Percentiles rank a stretch among this genome's conserved stretches.
Conservation (phyloP, 1,140 invertebrate species). For the Lepidurus couesii region DNA sequence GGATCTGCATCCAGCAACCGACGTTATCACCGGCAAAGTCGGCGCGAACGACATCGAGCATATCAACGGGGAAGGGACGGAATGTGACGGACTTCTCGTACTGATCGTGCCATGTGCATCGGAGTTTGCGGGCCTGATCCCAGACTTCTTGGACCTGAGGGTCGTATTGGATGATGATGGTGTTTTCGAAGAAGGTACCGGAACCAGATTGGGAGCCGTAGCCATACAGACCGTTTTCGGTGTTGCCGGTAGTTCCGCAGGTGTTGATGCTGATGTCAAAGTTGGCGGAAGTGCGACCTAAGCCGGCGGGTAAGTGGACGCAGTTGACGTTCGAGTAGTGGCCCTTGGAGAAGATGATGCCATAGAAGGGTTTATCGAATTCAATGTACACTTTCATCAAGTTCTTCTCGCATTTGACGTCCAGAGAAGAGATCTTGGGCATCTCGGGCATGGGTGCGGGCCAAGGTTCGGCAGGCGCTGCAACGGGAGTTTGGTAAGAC, state of each 20-base stretch:
- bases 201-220: constrained; percentile 76
- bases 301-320: constrained; percentile 77
- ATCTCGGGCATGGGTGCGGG: constrained; percentile 57
- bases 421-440: constrained; percentile 83
- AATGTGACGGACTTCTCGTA: constrained; percentile 94
- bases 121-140: constrained; percentile 86
- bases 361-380: constrained; percentile 90
- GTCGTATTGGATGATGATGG: constrained; percentile 89
- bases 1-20: constrained; percentile 67
- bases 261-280: constrained; percentile 86
- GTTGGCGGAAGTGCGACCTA: constrained; percentile 75
- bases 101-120: constrained; percentile 92
- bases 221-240: constrained; percentile 76
- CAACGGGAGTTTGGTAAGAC: constrained; percentile 36
- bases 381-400: constrained; percentile 86
- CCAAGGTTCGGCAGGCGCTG: constrained; percentile 63
- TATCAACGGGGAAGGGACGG: constrained; percentile 88
- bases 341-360: constrained; percentile 88
- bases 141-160: constrained; percentile 92
- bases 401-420: constrained; percentile 91
- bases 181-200: constrained; percentile 90
- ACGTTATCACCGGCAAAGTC: constrained; percentile 93
- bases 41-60: constrained; percentile 85
- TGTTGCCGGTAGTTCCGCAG: constrained; percentile 85
- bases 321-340: constrained; percentile 88